phyloP scores from a whole-genome alignment of 2,113 vertebrate species.

The Jacana jacana region DNA sequence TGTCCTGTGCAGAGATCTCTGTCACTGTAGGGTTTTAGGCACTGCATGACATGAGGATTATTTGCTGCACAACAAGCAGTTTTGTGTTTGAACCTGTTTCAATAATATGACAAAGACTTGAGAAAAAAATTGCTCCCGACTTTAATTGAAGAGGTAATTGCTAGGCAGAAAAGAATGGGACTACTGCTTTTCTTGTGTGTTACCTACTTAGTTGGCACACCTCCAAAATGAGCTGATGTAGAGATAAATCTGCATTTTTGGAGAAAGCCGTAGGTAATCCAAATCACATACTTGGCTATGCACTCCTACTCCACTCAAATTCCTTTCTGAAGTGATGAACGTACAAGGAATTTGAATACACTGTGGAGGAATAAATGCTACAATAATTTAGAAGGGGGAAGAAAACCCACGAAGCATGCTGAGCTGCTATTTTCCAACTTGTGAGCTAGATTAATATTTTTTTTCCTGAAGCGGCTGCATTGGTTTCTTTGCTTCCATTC shows the following conservation, averaged over 20 bases:
- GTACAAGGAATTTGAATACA: not conserved
- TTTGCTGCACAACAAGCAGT: not conserved
- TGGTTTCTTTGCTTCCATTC: not conserved
- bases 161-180: not conserved
- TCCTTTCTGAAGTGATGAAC: slow-evolving; percentile 32
- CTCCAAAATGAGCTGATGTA: not conserved
- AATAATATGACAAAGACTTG: not conserved
- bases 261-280: slow-evolving; percentile 21
- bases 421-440: slow-evolving; percentile 31
- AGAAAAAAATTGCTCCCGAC: not conserved
- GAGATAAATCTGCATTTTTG: slow-evolving; percentile 16
- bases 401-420: not conserved
- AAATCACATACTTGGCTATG: not conserved
- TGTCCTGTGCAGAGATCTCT: not conserved
- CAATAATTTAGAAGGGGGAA: slow-evolving; percentile 24
- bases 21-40: not conserved
- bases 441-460: not conserved
- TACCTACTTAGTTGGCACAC: not conserved
- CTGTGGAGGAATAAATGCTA: slow-evolving; percentile 26
- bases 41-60: not conserved
- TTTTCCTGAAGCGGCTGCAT: not conserved
- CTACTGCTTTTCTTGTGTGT: not conserved
- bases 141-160: slow-evolving; percentile 6
- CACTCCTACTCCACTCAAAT: slow-evolving; percentile 30
- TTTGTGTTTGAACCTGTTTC: not conserved